phyloP scores from a whole-genome alignment of 2,797 vertebrate species.

The Anabacerthia variegaticeps region DNA sequence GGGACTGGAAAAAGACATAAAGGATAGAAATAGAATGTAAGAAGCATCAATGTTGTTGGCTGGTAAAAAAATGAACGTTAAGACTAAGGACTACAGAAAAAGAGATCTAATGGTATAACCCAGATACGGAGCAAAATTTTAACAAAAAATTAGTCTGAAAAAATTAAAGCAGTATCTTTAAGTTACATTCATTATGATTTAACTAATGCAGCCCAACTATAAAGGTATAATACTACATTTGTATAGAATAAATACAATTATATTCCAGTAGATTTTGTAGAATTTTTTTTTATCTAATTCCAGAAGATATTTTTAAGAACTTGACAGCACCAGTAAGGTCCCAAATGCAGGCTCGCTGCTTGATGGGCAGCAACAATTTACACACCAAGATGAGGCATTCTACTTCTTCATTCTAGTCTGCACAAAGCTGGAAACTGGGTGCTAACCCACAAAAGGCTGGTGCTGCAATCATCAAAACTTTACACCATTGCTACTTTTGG shows the following conservation, averaged over 20 bases:
- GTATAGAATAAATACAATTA: not conserved
- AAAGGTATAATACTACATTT: not conserved
- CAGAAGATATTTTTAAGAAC: not conserved
- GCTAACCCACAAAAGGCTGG: not conserved
- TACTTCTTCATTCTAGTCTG: not conserved
- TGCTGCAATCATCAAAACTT: rapidly evolving
- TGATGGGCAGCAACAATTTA: not conserved
- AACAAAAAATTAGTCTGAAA: not conserved
- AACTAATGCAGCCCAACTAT: not conserved
- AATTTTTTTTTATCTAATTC: not conserved
- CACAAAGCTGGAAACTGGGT: not conserved
- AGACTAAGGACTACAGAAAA: not conserved
- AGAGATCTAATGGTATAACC: not conserved
- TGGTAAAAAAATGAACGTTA: not conserved
- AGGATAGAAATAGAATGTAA: not conserved
- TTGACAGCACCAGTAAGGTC: not conserved
- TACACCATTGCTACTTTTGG: not conserved
- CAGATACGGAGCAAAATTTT: not conserved
- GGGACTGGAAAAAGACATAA: not conserved
- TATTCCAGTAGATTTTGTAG: not conserved
- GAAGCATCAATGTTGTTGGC: not conserved
- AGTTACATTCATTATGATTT: not conserved
- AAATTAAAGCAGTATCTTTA: not conserved
- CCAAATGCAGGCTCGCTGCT: not conserved
- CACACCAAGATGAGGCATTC: not conserved